phyloP scores from a whole-genome alignment of 1,140 invertebrate species.

The Lycorma delicatula region DNA sequence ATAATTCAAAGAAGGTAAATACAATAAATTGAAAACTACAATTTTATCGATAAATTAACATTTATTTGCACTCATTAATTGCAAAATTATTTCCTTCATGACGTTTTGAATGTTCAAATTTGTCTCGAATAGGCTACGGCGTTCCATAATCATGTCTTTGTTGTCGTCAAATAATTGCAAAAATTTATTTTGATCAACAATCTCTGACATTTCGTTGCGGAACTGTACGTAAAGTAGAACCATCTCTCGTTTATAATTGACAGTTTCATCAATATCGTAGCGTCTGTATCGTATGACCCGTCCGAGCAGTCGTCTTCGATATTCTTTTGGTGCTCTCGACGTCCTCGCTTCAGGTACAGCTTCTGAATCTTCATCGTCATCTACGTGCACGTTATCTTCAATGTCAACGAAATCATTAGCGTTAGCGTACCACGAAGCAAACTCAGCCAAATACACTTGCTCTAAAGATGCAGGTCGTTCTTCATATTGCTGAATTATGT shows the following conservation, averaged over 20 bases:
- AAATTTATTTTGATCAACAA: conserved; percentile 34
- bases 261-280: conserved; percentile 33
- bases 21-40: too few species aligned
- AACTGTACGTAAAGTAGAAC: conserved; percentile 32
- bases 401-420: conserved; percentile 27
- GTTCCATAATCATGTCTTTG: conserved; percentile 32
- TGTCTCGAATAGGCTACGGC: conserved; percentile 25
- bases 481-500: conserved; percentile 24
- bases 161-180: conserved; percentile 32
- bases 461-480: conserved; percentile 29
- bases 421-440: conserved; percentile 35
- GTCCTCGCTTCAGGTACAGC: conserved; percentile 20
- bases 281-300: conserved; percentile 34
- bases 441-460: too few species aligned
- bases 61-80: too few species aligned
- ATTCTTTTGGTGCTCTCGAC: conserved; percentile 26
- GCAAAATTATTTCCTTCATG: too few species aligned
- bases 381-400: conserved; percentile 27
- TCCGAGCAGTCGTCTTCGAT: conserved; percentile 12
- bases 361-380: conserved; percentile 29
- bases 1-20: too few species aligned
- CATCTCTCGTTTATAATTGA: conserved; percentile 36
- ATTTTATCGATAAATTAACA: too few species aligned
- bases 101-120: too few species aligned
- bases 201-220: conserved; percentile 32